Evolutionary conservation across 2,113 vertebrate genomes (phyloP).

Genomic region (Cranoglanis bouderius): DNA sequence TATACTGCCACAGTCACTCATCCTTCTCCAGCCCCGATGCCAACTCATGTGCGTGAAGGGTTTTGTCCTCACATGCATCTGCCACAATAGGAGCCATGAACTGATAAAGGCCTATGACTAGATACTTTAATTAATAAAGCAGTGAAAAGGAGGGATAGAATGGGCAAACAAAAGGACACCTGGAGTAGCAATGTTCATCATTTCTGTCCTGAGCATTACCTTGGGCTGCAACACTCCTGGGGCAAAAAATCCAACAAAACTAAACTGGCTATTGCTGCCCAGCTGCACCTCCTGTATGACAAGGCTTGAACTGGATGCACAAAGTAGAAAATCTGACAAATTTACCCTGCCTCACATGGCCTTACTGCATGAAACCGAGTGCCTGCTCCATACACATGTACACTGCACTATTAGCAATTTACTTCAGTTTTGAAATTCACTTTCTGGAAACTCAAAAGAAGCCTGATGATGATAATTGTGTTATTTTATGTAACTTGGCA

Average conservation of each 20-base stretch:
- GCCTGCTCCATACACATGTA: not conserved
- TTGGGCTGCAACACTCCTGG: constrained; percentile 39
- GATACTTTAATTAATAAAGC: constrained; percentile 57
- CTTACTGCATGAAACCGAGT: constrained; percentile 20
- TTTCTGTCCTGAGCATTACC: constrained; percentile 41
- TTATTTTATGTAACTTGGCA: constrained; percentile 15
- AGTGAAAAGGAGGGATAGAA: constrained; percentile 15
- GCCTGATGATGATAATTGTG: constrained; percentile 12
- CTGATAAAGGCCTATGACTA: constrained; percentile 47
- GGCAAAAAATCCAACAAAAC: constrained; percentile 33
- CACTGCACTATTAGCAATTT: not conserved
- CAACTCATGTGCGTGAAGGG: not conserved
- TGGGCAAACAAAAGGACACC: constrained; percentile 9
- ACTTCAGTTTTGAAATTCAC: constrained; percentile 14
- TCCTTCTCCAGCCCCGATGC: not conserved
- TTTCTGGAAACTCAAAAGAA: not conserved
- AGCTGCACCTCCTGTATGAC: constrained; percentile 33
- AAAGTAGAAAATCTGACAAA: constrained; percentile 48
- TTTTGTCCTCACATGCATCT: not conserved
- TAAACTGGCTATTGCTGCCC: constrained; percentile 45
- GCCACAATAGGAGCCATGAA: constrained; percentile 28
- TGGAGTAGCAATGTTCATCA: constrained; percentile 23
- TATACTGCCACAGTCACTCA: not conserved
- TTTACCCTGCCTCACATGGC: constrained; percentile 40
- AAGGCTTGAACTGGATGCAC: constrained; percentile 19